Evolutionary conservation across 2,113 vertebrate genomes (phyloP).

Genomic region (Labeo rohita): DNA sequence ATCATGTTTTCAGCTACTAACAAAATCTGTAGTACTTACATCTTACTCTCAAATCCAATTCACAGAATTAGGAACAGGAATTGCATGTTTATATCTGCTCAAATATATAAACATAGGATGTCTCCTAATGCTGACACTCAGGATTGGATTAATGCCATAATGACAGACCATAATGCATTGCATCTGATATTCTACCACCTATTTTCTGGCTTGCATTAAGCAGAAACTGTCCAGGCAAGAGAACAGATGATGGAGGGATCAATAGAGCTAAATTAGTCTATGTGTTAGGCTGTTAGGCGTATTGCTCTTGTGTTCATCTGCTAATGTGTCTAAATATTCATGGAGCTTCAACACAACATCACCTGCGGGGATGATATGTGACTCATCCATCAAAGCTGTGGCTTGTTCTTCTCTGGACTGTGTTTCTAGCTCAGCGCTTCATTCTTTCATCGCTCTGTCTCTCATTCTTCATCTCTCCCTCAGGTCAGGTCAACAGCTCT

Average conservation of each 20-base stretch:
- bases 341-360: conserved; percentile 47
- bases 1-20: not conserved
- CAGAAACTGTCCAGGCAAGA: not conserved
- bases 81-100: not conserved
- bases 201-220: not conserved
- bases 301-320: conserved; percentile 32
- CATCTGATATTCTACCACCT: not conserved
- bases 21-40: not conserved
- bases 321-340: conserved; percentile 59
- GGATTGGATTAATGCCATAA: not conserved
- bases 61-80: not conserved
- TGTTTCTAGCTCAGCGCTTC: not conserved
- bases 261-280: conserved; percentile 45
- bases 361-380: conserved; percentile 5
- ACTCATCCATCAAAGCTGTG: conserved; percentile 46
- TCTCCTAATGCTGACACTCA: not conserved
- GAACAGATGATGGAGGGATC: conserved; percentile 38
- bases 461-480: conserved; percentile 37
- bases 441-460: not conserved
- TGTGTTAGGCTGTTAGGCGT: conserved; percentile 42
- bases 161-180: conserved; percentile 1
- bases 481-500: conserved; percentile 45
- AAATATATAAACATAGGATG: conserved; percentile 5
- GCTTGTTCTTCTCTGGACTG: conserved; percentile 39
- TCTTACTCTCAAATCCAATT: not conserved